phyloP scores from a whole-genome alignment of 2,888 invertebrate species.

The Margaritifera margaritifera region DNA sequence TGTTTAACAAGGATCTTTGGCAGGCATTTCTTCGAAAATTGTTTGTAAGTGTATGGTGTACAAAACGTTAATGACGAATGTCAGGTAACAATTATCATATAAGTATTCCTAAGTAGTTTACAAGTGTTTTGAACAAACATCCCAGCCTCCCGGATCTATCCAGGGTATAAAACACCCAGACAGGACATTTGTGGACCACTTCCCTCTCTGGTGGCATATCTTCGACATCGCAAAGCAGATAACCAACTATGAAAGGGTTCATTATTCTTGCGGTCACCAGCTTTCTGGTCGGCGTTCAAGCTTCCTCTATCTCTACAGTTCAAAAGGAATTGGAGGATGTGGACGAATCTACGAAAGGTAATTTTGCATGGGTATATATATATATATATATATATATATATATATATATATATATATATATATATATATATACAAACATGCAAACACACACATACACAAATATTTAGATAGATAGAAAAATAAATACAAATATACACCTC shows the following conservation, averaged over 20 bases:
- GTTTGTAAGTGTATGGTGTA: no score
- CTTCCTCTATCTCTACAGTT: no score
- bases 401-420: slow-evolving; percentile 3
- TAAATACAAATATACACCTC: no score
- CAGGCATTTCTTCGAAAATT: no score
- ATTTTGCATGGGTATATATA: neutral
- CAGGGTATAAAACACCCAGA: neutral
- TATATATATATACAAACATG: neutral
- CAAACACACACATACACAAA: no score
- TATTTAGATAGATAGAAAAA: no score
- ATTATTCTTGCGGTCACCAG: neutral
- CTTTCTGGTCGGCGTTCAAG: neutral
- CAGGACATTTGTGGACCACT: neutral
- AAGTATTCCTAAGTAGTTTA: no score
- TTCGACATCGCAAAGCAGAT: neutral
- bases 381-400: slow-evolving; percentile 7
- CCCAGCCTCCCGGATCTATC: neutral
- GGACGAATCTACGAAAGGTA: no score
- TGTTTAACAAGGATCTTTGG: no score
- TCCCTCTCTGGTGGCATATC: neutral
- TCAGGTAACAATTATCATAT: no score
- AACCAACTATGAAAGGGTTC: neutral
- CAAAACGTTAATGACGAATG: no score
- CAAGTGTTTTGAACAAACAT: neutral
- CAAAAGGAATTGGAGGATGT: no score